Evolutionary conservation across 1,140 invertebrate species (phyloP).

Genomic region (Dryas iulia): DNA sequence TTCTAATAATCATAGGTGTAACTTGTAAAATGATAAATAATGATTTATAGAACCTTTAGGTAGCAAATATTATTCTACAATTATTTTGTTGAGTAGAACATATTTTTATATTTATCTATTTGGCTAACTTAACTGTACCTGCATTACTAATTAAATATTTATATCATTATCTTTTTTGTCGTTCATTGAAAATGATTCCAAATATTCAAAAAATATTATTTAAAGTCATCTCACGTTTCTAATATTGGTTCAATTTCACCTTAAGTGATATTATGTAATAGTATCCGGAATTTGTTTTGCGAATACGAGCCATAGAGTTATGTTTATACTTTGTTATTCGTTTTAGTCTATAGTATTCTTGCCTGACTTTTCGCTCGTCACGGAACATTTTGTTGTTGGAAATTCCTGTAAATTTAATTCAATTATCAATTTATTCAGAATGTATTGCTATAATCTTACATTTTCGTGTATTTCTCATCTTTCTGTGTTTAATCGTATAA

Average conservation of each 20-base stretch:
- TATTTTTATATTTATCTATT: too few relatives aligned
- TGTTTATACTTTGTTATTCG: slow-evolving; percentile 7
- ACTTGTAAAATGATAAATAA: too few relatives aligned
- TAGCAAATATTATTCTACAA: too few relatives aligned
- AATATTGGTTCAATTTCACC: neutral
- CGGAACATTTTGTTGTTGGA: slow-evolving; percentile 70
- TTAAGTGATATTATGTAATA: too few relatives aligned
- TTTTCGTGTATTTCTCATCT: slow-evolving; percentile 36
- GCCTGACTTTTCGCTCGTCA: slow-evolving; percentile 76
- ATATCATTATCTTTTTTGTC: too few relatives aligned
- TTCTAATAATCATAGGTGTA: too few relatives aligned
- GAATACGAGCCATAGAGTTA: neutral
- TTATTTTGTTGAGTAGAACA: too few relatives aligned
- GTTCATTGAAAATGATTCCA: too few relatives aligned
- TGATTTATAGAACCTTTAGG: too few relatives aligned
- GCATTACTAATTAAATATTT: too few relatives aligned
- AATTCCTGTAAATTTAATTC: slow-evolving; percentile 75
- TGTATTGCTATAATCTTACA: slow-evolving; percentile 48
- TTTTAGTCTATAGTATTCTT: slow-evolving; percentile 34
- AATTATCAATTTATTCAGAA: slow-evolving; percentile 66
- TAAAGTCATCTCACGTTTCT: neutral
- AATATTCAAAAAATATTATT: neutral
- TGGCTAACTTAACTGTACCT: too few relatives aligned
- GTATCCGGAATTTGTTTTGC: neutral
- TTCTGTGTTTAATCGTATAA: slow-evolving; percentile 33